Conservation (phyloP, 2,797 vertebrate species). For the Pitangus sulphuratus region DNA sequence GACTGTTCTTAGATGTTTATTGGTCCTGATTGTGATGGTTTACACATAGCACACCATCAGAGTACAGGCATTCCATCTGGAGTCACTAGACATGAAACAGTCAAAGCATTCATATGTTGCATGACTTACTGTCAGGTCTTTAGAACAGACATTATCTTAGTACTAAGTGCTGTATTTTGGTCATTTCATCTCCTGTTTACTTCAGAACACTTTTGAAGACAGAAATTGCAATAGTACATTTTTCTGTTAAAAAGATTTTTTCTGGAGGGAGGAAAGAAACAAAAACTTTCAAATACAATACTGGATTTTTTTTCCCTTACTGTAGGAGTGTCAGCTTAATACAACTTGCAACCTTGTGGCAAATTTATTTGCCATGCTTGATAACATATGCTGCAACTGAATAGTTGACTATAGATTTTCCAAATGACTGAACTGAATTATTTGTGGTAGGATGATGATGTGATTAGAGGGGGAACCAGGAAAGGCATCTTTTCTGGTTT, state of each 20-base stretch:
- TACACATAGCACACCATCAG: not conserved
- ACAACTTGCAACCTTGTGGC: slow-evolving; percentile 19
- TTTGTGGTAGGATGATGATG: slow-evolving; percentile 33
- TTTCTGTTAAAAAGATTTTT: slow-evolving; percentile 24
- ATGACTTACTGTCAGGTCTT: not conserved
- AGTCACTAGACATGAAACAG: slow-evolving; percentile 56
- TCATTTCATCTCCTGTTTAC: slow-evolving; percentile 6
- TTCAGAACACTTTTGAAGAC: not conserved
- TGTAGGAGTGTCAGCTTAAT: slow-evolving; percentile 30
- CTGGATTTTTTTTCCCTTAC: not conserved
- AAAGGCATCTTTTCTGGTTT: not conserved
- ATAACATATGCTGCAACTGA: slow-evolving; percentile 37
- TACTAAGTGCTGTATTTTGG: not conserved
- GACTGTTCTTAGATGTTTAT: slow-evolving; percentile 1
- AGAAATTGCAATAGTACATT: not conserved
- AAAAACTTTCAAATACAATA: slow-evolving; percentile 4
- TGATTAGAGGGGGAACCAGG: not conserved
- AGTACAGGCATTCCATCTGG: slow-evolving; percentile 49
- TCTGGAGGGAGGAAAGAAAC: slow-evolving; percentile 26
- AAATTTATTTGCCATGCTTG: slow-evolving; percentile 32
- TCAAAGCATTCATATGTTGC: slow-evolving; percentile 34
- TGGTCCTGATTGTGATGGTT: slow-evolving; percentile 55
- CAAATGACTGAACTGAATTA: not conserved
- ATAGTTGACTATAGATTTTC: not conserved
- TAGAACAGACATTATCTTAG: not conserved